Conservation (phyloP, 2,888 invertebrate species). For the Poecilus cupreus region DNA sequence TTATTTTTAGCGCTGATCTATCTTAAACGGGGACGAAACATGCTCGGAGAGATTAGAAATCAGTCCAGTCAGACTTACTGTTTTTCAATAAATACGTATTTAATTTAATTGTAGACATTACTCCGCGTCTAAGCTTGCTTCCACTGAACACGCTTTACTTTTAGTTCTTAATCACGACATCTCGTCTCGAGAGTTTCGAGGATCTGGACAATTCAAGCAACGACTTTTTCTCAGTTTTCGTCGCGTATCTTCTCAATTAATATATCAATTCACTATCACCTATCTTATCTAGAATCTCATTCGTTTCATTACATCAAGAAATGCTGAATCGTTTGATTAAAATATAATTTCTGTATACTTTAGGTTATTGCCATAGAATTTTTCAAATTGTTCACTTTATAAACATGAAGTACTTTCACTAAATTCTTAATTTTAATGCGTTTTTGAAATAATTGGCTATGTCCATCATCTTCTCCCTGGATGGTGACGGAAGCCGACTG, state of each 20-base stretch:
- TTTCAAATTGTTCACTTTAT: no score
- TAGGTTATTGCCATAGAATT: no score
- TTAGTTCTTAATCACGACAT: conserved; percentile 29
- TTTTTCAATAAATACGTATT: conserved; percentile 54
- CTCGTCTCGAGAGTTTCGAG: no score
- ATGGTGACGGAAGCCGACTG: no score
- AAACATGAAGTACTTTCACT: no score
- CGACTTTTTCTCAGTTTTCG: conserved; percentile 19
- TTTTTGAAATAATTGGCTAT: no score
- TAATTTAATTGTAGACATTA: conserved; percentile 54
- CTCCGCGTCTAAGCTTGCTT: conserved; percentile 39
- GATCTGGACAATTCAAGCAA: conserved; percentile 1
- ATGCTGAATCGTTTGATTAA: not conserved
- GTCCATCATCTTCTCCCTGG: no score
- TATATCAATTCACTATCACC: conserved; percentile 3
- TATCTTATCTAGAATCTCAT: conserved; percentile 33
- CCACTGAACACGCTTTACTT: conserved; percentile 31
- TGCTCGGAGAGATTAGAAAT: conserved; percentile 36
- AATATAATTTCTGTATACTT: no score
- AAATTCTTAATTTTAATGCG: no score
- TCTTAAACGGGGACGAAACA: conserved; percentile 24
- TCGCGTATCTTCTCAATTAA: conserved; percentile 12
- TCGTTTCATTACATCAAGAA: conserved; percentile 2
- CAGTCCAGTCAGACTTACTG: conserved; percentile 31
- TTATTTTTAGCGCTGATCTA: conserved; percentile 11